These are phyloP conservation scores for Drosophila kokeensis DNA, from an alignment of 2,888 invertebrate genomes.

Conservation along the genomic window DNA sequence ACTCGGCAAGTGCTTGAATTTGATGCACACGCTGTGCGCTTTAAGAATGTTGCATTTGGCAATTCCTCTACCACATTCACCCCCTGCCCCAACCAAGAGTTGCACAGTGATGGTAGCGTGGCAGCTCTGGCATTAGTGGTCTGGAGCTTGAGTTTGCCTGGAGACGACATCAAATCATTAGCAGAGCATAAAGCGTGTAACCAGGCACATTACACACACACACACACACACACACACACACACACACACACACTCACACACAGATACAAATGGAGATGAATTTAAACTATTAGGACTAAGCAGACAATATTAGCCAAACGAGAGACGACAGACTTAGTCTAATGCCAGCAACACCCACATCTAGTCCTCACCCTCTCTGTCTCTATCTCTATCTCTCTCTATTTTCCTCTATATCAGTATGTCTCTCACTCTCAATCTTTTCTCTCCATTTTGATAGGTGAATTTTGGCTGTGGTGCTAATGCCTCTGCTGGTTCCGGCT, in stretches of 20 bases:
- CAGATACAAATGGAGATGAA: conserved; percentile 57
- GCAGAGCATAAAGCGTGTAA: conserved; percentile 80
- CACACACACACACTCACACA: conserved; percentile 10
- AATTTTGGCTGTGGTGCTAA: conserved; percentile 17
- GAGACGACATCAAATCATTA: conserved; percentile 78
- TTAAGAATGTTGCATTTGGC: not conserved
- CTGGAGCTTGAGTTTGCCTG: conserved; percentile 16
- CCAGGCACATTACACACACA: conserved; percentile 52
- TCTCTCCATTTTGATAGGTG: conserved; percentile 16
- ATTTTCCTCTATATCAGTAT: not conserved
- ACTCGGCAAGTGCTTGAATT: conserved; percentile 13
- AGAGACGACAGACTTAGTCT: not conserved
- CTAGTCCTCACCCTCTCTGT: not conserved
- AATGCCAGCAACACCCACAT: not conserved
- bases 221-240: conserved; percentile 27
- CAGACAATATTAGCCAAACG: conserved; percentile 51
- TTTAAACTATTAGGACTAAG: conserved; percentile 69
- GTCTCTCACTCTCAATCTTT: not conserved
- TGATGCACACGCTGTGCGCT: conserved; percentile 10
- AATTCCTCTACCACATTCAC: not conserved
- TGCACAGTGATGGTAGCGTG: conserved; percentile 22
- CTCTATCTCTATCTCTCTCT: not conserved
- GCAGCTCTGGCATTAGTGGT: conserved; percentile 18
- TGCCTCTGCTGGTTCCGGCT: conserved; percentile 13
- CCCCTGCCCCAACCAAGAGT: not conserved